Percentiles rank a stretch among this genome's conserved stretches.
Conservation (phyloP, 2,797 vertebrate species). For the Bradypodion pumilum region DNA sequence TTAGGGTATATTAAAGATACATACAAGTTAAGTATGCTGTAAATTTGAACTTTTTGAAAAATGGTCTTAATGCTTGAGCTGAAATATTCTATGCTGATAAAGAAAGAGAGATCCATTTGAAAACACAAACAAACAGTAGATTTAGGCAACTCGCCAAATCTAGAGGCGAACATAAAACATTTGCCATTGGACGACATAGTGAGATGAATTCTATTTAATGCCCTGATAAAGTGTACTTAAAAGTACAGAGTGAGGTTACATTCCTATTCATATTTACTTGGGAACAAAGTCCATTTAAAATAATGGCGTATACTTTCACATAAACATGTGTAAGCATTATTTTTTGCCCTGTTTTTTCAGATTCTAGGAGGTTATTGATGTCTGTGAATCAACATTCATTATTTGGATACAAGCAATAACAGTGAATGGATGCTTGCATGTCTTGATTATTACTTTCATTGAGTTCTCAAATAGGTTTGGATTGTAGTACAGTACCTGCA, state of each 20-base stretch:
- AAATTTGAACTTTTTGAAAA: constrained; percentile 56
- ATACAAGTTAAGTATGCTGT: constrained; percentile 63
- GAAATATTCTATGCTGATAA: constrained; percentile 31
- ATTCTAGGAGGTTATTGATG: background rate
- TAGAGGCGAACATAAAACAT: background rate
- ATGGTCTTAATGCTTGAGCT: constrained; percentile 51
- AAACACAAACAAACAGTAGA: background rate
- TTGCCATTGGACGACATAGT: background rate
- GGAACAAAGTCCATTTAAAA: background rate
- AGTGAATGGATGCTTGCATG: background rate
- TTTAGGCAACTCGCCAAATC: background rate
- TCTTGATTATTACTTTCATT: background rate
- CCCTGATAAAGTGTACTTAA: constrained; percentile 21
- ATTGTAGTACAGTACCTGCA: background rate
- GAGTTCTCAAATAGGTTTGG: background rate
- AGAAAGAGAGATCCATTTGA: background rate
- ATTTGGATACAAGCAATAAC: background rate
- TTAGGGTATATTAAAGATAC: constrained; percentile 57
- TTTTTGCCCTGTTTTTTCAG: background rate
- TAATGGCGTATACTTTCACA: background rate
- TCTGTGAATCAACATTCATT: background rate
- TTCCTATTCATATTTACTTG: background rate
- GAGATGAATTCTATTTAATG: background rate
- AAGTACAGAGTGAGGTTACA: background rate
- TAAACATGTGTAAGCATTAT: background rate